Evolutionary conservation across 2,113 vertebrate species (phyloP).

Genomic region (Rostratula benghalensis): DNA sequence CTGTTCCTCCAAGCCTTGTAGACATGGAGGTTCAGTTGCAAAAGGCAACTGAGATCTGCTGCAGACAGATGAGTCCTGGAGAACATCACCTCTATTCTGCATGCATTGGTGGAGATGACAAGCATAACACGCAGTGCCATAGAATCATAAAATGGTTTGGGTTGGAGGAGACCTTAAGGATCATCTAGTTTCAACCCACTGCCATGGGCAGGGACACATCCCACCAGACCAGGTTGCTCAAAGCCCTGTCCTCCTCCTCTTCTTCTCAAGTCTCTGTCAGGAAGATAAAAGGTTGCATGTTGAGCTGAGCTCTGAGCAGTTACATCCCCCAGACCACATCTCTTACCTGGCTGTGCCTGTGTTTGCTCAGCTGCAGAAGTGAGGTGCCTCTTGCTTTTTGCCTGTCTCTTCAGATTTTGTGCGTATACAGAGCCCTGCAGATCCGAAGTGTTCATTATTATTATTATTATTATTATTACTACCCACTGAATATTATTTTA

Average conservation of each 20-base stretch:
- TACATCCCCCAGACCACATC: fast-evolving
- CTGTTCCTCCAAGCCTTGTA: neutral
- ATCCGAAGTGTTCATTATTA: neutral
- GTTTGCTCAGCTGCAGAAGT: neutral
- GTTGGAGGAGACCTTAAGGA: neutral
- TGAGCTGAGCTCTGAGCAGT: neutral
- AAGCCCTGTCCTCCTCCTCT: neutral
- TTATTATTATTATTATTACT: neutral
- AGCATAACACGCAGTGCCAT: fast-evolving
- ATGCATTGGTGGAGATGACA: fast-evolving
- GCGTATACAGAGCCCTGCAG: neutral
- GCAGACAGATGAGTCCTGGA: neutral
- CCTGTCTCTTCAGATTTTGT: neutral
- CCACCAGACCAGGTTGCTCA: neutral
- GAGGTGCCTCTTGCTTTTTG: neutral
- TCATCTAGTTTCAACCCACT: neutral
- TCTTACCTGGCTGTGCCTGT: fast-evolving
- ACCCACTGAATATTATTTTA: slow-evolving; percentile 14
- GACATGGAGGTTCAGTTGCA: neutral
- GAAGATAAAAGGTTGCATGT: neutral
- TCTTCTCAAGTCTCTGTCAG: neutral
- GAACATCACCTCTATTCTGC: neutral
- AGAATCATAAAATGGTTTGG: neutral
- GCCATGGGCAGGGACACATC: neutral
- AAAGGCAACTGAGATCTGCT: too few relatives aligned